Conservation (phyloP, 2,113 vertebrate genomes). For the Trogon melanurus region DNA sequence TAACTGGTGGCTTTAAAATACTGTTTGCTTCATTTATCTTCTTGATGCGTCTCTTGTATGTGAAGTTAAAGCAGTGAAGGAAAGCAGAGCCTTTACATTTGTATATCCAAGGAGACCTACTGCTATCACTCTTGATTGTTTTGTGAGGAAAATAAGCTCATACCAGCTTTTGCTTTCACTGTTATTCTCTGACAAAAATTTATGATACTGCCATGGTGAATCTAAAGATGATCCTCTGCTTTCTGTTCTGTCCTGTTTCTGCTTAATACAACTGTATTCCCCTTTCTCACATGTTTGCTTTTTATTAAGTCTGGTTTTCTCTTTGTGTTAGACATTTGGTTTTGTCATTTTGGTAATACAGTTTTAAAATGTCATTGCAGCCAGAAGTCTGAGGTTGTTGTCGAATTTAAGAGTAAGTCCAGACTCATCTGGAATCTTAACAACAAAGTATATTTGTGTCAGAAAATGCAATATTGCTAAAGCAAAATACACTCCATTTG, state of each 20-base stretch:
- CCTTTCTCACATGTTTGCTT: neutral
- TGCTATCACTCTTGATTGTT: neutral
- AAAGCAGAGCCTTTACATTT: neutral
- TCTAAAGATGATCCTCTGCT: neutral
- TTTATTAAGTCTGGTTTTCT: neutral
- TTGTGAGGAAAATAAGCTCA: neutral
- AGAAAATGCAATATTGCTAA: neutral
- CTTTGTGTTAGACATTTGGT: neutral
- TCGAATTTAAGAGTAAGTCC: neutral
- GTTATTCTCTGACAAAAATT: neutral
- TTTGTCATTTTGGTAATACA: neutral
- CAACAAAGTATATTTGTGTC: neutral
- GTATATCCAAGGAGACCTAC: neutral
- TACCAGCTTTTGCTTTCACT: neutral
- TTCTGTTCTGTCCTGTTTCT: neutral
- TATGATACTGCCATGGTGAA: neutral
- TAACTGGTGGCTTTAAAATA: neutral
- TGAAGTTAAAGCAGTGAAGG: neutral
- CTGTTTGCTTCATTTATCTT: neutral
- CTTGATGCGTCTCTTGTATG: neutral
- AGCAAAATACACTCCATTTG: neutral
- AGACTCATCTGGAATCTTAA: neutral
- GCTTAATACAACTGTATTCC: neutral
- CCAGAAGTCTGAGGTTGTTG: neutral
- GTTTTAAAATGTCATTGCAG: slow-evolving; percentile 20